Evolutionary conservation across 2,888 invertebrate genomes (phyloP), one percentile per base, ranked within the genome.

Genomic region (Tyria jacobaeae): DNA sequence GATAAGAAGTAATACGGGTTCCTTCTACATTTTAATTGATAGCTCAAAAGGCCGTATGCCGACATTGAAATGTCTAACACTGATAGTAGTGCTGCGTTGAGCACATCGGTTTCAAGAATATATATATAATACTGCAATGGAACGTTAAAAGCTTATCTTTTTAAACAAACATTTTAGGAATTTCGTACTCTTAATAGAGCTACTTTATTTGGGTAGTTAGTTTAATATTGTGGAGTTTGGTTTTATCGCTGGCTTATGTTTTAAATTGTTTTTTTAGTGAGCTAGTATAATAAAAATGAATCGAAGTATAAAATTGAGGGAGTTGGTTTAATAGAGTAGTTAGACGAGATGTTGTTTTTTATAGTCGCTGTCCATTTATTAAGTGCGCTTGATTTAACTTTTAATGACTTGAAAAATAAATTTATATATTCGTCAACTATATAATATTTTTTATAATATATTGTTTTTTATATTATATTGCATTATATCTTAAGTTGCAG

Each of bases 1-100:
- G 76, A 76, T 78, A 79, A 75, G 75, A 66, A 78, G 73, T 68
- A 69, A 73, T 68, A 66, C 73, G 75, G 68, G 75, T 68, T 68
- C 64, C 56, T 68, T 66, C 60, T 63, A 61, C 66, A 68, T 73
- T 75, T 76, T 76, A 75, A 78, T 76, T 76, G 76, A 76, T 55
- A 68, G 73, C 64, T 59, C 59, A 48, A 24, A 57, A 70, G 54
- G 68, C 60, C 48, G 60, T 68, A 66, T 50, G 57, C 64, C 51
- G 55, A 65, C 51, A 54, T 48, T 44, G 48, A 53, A 66, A 64
- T 56, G 44, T 63, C 49, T 55, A 60, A 21, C 17, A 55, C 41
- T 6, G 17, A 54, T 10, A 31, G n/a, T 7, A 27, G n/a, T 27
- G 15, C 37, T 53, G 39, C 44, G 17, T 34, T 61, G 63, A 48